Conservation (phyloP, 2,797 vertebrate genomes). For the Semaprochilodus insignis region DNA sequence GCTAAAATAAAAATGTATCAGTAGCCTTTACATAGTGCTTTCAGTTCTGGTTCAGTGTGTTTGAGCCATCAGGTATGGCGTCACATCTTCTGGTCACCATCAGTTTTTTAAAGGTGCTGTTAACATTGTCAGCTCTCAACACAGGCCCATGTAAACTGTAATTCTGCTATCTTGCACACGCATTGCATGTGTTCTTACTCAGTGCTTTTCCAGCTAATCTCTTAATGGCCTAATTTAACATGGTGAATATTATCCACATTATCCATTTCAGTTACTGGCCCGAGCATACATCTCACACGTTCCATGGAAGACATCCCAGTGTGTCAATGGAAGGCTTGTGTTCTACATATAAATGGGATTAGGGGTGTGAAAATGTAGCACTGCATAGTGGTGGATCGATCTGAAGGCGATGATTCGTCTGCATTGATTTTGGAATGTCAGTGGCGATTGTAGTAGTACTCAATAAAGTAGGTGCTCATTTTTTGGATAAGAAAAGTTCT, state of each 20-base stretch:
- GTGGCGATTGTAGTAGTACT: not conserved
- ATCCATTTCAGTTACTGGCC: constrained; percentile 34
- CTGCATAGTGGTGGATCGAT: not conserved
- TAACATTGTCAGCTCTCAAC: not conserved
- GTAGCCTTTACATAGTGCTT: not conserved
- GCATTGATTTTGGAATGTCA: not conserved
- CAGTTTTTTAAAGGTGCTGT: not conserved
- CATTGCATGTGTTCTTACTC: not conserved
- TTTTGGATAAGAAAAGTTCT: too few species aligned
- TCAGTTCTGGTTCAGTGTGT: not conserved
- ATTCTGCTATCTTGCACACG: constrained; percentile 4
- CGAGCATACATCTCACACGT: not conserved
- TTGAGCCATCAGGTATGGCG: not conserved
- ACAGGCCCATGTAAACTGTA: not conserved
- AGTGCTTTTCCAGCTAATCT: not conserved
- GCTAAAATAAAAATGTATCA: not conserved
- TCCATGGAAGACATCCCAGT: constrained; percentile 36
- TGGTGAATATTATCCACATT: constrained; percentile 33
- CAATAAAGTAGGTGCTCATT: not conserved
- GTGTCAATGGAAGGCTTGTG: constrained; percentile 34
- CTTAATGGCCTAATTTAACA: constrained; percentile 17
- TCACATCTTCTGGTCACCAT: not conserved
- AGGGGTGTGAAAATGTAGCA: not conserved
- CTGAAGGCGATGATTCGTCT: not conserved
- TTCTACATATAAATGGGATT: not conserved